Evolutionary conservation across 2,888 invertebrate genomes (phyloP), one percentile per base, ranked within the genome.

Genomic region (Zhuqinia jingwanae): DNA sequence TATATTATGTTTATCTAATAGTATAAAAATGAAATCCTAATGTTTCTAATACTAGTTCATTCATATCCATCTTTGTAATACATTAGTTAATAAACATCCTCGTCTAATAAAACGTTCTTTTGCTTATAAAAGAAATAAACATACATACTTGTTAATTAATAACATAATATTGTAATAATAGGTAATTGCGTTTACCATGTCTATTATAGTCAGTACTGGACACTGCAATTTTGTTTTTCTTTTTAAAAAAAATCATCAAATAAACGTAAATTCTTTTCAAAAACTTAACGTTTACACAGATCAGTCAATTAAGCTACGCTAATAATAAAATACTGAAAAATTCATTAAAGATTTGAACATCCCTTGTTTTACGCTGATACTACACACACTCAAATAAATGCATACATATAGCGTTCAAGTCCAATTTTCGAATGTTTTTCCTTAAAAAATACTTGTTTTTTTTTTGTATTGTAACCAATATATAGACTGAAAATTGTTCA

Each of bases 181-280:
- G n/a, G 22, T 63, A 53, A 27, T 73, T 73, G 73, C 50, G 30
- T 73, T 50, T 50, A 50, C 25, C 50, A 73, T 73, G 50, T 73
- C 73, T 73, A 73, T 73, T 73, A 50, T 73, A n/a, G 25, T 76
- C 76, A 76, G 56, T 76, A 76, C 76, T 36, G 76, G 76, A 76
- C 76, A 76, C 56, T 58, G 53, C 73, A 50, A 50, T 50, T 50
- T 70, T 50, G 22, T 13, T 58, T 47, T 70, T 47, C 25, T 11
- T 27, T 47, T 17, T 45, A 36, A 65, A 65, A 68, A 68, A 68
- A 45, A 47, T n/a, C n/a, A n/a, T n/a, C 22, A 73, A 65, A n/a
- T 42, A 30, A 15, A 17, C 58, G 25, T 63, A 30, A 30, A 36
- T 15, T 8, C 15, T 27, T 10, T n/a, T n/a, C n/a, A n/a, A n/a